These are phyloP conservation scores for Zeuzera pyrina DNA, from an alignment of 2,888 invertebrate species.

Conservation along the genomic window DNA sequence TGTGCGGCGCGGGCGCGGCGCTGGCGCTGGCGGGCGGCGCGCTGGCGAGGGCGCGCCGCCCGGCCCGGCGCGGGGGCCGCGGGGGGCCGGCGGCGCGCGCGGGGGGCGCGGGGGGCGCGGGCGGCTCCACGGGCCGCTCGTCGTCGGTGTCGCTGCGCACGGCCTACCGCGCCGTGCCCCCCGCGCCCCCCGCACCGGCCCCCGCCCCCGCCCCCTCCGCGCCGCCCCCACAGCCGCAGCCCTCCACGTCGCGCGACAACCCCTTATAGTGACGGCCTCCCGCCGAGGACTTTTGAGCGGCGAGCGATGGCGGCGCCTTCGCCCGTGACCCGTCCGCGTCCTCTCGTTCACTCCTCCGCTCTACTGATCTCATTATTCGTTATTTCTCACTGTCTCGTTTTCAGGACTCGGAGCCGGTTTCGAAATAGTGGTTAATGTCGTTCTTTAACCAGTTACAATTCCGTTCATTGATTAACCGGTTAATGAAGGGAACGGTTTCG, in stretches of 20 bases:
- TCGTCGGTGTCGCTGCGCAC: conserved; percentile 11
- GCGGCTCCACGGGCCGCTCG: conserved; percentile 3
- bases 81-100: conserved; percentile 14
- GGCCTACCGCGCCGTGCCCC: conserved; percentile 33
- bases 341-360: too few species aligned
- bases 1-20: conserved; percentile 20
- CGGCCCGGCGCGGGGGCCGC: conserved; percentile 8
- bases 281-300: conserved; percentile 27
- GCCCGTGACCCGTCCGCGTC: too few species aligned
- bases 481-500: too few species aligned
- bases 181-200: conserved; percentile 10
- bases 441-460: too few species aligned
- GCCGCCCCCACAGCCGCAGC: conserved; percentile 19
- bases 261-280: conserved; percentile 52
- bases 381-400: too few species aligned
- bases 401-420: too few species aligned
- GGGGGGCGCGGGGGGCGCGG: conserved; percentile 11
- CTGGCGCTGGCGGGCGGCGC: conserved; percentile 15
- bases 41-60: conserved; percentile 14
- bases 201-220: conserved; percentile 16
- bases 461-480: too few species aligned
- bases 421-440: too few species aligned
- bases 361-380: too few species aligned
- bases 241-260: conserved; percentile 31
- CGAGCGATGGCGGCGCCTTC: too few species aligned